These are phyloP conservation scores for Meteorus sp. DNA, from an alignment of 1,140 invertebrate genomes.

Conservation along the genomic window DNA sequence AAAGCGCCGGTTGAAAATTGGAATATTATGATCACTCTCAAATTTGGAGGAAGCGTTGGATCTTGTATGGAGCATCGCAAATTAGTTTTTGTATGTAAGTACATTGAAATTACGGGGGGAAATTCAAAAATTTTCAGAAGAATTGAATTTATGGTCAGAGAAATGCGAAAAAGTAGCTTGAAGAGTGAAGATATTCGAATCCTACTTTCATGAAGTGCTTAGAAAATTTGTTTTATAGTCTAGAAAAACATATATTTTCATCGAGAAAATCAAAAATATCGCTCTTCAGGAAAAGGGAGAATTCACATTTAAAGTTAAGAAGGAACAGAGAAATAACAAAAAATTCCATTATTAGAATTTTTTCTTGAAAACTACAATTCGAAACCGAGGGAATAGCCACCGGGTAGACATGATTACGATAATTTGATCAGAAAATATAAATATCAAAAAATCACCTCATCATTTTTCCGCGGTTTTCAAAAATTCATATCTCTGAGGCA, in stretches of 20 bases:
- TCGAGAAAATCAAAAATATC: background rate
- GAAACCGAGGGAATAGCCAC: background rate
- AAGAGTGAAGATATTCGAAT: conserved; percentile 7
- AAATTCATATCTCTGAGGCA: background rate
- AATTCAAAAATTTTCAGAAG: background rate
- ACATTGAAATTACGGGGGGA: background rate
- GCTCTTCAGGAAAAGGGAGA: background rate
- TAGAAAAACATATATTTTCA: background rate
- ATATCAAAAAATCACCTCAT: background rate
- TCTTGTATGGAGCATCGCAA: too few species aligned
- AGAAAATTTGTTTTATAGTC: background rate
- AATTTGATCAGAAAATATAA: background rate
- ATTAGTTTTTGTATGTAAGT: background rate
- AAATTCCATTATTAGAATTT: background rate
- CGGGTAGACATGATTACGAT: background rate
- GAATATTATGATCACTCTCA: too few species aligned
- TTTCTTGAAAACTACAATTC: background rate
- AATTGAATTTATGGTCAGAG: background rate
- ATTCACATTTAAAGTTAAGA: background rate
- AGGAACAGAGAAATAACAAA: background rate
- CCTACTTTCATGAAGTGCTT: background rate
- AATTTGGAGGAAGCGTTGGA: background rate
- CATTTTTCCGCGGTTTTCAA: background rate
- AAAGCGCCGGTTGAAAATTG: too few species aligned
- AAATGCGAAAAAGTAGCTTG: conserved; percentile 3